phyloP scores from a whole-genome alignment of 2,113 vertebrate genomes.

The Oryzias javanicus region DNA sequence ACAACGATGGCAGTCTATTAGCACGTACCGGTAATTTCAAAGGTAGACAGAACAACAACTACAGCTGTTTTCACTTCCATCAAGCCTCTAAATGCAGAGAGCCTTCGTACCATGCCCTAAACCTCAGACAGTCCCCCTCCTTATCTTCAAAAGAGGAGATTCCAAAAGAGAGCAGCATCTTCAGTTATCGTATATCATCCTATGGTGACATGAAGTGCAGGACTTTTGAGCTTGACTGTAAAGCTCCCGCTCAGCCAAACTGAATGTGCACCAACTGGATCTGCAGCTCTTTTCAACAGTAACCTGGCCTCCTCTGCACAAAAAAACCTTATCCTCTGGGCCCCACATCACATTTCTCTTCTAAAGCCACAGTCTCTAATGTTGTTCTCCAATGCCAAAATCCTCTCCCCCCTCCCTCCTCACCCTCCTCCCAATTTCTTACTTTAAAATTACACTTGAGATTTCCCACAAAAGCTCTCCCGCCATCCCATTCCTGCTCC shows the following conservation, averaged over 20 bases:
- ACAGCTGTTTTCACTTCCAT: no score
- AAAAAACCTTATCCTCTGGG: conserved; percentile 48
- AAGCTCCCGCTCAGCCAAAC: conserved; percentile 32
- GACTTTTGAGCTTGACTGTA: conserved; percentile 35
- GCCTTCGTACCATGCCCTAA: no score
- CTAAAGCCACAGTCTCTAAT: conserved; percentile 40
- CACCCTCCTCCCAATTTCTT: conserved; percentile 36
- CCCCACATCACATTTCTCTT: conserved; percentile 54
- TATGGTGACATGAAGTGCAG: conserved; percentile 16
- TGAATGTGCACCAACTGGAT: conserved; percentile 18
- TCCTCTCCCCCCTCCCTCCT: conserved; percentile 23
- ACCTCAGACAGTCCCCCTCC: no score
- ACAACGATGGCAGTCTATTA: no score
- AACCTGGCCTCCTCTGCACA: conserved; percentile 38
- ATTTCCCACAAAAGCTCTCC: conserved; percentile 56
- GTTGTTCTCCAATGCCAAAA: conserved; percentile 40
- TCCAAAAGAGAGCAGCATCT: no score
- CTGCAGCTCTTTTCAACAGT: conserved; percentile 37
- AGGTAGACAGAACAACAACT: no score
- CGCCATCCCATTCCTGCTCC: conserved; percentile 36
- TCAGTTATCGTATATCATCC: no score
- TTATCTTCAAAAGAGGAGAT: no score
- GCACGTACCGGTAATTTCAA: no score
- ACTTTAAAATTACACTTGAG: conserved; percentile 43
- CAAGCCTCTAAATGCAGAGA: no score